Base-by-base conservation (phyloP, 2,888 invertebrate species). In the Drosophila putrida region DNA sequence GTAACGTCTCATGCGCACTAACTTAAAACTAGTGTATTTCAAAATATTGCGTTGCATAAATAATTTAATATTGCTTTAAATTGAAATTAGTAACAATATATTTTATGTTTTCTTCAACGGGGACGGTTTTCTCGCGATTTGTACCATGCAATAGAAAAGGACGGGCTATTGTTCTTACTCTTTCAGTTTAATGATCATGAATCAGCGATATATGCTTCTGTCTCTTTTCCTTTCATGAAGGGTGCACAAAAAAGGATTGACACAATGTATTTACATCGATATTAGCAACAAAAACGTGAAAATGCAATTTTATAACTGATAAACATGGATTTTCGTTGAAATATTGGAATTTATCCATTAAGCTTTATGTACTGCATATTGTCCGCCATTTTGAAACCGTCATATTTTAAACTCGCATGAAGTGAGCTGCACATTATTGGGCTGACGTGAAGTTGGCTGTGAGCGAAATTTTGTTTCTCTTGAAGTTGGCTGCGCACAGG, bases 1-100 rank as follows among this genome's bases (percentile, higher is more conserved):
- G 49, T 81, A 86, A 83, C 79, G 82, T 82, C 71, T 71, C 86
- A 82, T 86, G 82, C 28, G 82, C 86, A 81, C 77, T 71, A 71
- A 83, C 47, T 20, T 20, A 20, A 20, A 20, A 20, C 20, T 31
- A 82, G 5, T 54, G 1, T 4, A 6, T 15, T 44, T 8, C 35
- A 36, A 46, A 38, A 20, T 10, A 20, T 8, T 33, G 10, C 15
- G 11, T 20, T 31, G 44, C 13, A 27, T 36, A 33, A 6, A 20
- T 63, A 38, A 3, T 20, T 3, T 10, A 20, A 20, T 20, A 28
- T 15, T 38, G 36, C 15, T 38, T 8, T 0, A 13, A 41, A 33
- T 0, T 43, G 5, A 58, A 31, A 25, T 44, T 25, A 38, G 13
- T 20, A 20, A 38, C 6, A 9, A 25, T 69, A 43, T 67, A 15